phyloP scores from a whole-genome alignment of 1,140 invertebrate species.

The Drosophila tristis region DNA sequence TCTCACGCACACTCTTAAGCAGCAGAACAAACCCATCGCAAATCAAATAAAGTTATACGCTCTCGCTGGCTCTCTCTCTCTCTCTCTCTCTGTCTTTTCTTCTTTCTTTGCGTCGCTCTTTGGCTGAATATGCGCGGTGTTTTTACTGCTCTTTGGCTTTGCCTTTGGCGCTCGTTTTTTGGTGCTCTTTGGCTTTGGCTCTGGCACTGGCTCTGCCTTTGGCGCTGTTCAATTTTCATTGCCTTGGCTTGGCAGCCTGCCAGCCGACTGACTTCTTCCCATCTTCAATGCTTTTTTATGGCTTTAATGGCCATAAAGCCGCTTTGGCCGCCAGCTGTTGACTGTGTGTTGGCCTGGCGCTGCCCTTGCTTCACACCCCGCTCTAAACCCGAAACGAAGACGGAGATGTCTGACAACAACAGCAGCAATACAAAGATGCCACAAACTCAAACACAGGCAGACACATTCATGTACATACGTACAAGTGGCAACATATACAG shows the following conservation, averaged over 20 bases:
- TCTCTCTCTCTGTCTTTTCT: constrained; percentile 14
- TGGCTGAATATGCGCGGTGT: constrained; percentile 38
- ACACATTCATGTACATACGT: constrained; percentile 18
- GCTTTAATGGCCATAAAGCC: constrained; percentile 76
- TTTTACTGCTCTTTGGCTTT: constrained; percentile 12
- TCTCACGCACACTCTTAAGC: constrained; percentile 25
- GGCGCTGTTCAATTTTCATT: constrained; percentile 48
- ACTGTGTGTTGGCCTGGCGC: constrained; percentile 27
- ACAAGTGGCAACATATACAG: constrained; percentile 71
- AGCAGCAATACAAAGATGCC: constrained; percentile 20
- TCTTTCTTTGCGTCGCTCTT: constrained; percentile 26
- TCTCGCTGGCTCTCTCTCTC: constrained; percentile 21
- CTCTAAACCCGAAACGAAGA: constrained; percentile 43
- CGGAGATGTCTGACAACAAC: constrained; percentile 31
- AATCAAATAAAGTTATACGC: constrained; percentile 67
- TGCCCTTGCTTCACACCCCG: constrained; percentile 2
- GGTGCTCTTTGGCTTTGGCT: constrained; percentile 19
- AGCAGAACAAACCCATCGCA: constrained; percentile 27
- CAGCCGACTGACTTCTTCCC: constrained; percentile 49
- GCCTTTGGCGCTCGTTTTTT: constrained; percentile 9
- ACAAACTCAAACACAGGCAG: constrained; percentile 20
- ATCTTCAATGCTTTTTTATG: constrained; percentile 75
- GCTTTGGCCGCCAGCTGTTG: constrained; percentile 74
- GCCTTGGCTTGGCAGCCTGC: constrained; percentile 29
- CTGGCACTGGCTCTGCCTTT: background rate